A percentile compares a stretch with the other conserved stretches of the same genome.
These are phyloP conservation scores for Clepsis dumicolana DNA, from an alignment of 2,888 invertebrate genomes.

Conservation along the genomic window DNA sequence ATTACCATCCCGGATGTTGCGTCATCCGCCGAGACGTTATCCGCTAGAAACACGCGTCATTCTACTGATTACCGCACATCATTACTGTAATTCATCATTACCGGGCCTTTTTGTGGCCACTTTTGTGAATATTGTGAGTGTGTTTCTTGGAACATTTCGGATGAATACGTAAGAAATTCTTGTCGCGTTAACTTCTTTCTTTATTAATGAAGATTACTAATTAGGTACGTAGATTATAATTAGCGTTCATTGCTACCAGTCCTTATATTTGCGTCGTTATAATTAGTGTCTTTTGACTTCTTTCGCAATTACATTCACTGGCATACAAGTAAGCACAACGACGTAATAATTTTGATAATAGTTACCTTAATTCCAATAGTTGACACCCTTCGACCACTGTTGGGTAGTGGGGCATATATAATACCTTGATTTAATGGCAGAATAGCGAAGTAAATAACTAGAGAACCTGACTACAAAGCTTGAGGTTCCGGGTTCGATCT, in stretches of 20 bases:
- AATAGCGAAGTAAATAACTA: no score
- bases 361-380: no score
- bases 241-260: neutral
- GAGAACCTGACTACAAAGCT: no score
- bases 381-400: no score
- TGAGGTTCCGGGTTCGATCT: no score
- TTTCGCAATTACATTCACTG: no score
- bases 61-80: slow-evolving; percentile 32
- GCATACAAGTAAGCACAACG: no score
- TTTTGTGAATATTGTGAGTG: slow-evolving; percentile 12
- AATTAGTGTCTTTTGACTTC: no score
- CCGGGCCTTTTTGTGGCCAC: slow-evolving; percentile 24
- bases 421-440: no score
- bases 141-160: slow-evolving; percentile 3
- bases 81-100: slow-evolving; percentile 38
- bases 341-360: no score
- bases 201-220: neutral
- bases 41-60: slow-evolving; percentile 24
- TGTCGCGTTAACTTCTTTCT: neutral
- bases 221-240: neutral
- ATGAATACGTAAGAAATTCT: neutral
- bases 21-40: slow-evolving; percentile 9
- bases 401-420: no score
- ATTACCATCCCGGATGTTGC: slow-evolving; percentile 6
- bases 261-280: no score